Evolutionary conservation across 2,888 invertebrate genomes (phyloP).

Genomic region (Drosophila sordidula): DNA sequence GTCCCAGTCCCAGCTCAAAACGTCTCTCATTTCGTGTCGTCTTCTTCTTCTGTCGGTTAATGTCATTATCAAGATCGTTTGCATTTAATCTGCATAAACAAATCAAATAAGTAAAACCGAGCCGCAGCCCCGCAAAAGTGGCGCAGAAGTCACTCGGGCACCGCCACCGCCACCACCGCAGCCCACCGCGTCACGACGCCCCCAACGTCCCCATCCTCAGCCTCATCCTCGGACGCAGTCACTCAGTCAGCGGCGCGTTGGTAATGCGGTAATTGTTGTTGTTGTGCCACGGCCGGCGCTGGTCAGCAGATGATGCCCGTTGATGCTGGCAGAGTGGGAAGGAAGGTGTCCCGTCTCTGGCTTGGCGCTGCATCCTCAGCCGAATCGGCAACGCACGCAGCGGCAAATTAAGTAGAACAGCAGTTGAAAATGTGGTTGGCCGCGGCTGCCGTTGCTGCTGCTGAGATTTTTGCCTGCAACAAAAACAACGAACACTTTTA

Average conservation of each 20-base stretch:
- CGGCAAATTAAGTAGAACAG: constrained; percentile 78
- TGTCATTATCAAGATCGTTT: constrained; percentile 84
- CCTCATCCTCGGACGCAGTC: constrained; percentile 30
- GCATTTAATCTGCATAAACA: constrained; percentile 83
- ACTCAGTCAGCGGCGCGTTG: constrained; percentile 74
- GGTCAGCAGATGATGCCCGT: constrained; percentile 36
- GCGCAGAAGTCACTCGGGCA: constrained; percentile 68
- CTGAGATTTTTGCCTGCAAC: constrained; percentile 47
- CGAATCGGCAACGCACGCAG: constrained; percentile 77
- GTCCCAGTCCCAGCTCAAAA: constrained; percentile 50
- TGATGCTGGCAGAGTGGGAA: constrained; percentile 22
- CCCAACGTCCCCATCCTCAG: constrained; percentile 28
- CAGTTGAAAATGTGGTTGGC: constrained; percentile 65
- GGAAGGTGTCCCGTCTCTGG: constrained; percentile 13
- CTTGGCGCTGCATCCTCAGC: constrained; percentile 25
- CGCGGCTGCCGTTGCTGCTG: constrained; percentile 38
- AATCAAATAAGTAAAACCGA: constrained; percentile 77
- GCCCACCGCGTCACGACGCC: constrained; percentile 43
- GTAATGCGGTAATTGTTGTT: constrained; percentile 80
- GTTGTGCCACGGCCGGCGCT: constrained; percentile 38
- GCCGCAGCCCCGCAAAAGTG: constrained; percentile 64
- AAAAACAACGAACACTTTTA: constrained; percentile 27
- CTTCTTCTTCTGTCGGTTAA: constrained; percentile 82
- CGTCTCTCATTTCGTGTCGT: constrained; percentile 56
- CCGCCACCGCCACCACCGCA: constrained; percentile 33